Evolutionary conservation across 2,797 vertebrate genomes (phyloP).

Genomic region (Protosalanx chinensis): DNA sequence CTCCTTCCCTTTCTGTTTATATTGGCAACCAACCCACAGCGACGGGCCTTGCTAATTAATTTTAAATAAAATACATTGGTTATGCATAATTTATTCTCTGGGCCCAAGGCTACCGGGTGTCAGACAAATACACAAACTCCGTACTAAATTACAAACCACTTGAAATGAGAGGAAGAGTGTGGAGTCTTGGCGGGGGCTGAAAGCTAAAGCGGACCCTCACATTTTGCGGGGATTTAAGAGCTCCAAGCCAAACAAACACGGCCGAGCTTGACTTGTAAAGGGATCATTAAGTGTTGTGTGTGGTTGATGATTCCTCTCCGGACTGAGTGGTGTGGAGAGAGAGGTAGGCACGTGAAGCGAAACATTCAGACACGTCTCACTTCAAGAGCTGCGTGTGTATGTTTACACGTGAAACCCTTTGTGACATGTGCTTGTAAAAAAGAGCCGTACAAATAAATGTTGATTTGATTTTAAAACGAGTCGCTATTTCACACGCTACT

Average conservation of each 20-base stretch:
- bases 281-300: conserved; percentile 39
- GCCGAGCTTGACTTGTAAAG: conserved; percentile 44
- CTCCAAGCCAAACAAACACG: conserved; percentile 69
- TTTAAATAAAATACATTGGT: conserved; percentile 74
- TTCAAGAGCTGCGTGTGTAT: neutral
- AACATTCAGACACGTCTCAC: neutral
- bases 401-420: too few relatives aligned
- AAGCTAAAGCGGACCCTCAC: conserved; percentile 40
- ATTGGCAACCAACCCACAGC: conserved; percentile 63
- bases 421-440: too few relatives aligned
- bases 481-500: too few relatives aligned
- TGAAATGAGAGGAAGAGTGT: conserved; percentile 54
- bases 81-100: conserved; percentile 75
- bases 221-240: conserved; percentile 51
- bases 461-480: too few relatives aligned
- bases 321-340: conserved; percentile 20
- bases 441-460: too few relatives aligned
- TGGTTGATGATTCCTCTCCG: conserved; percentile 36
- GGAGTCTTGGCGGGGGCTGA: conserved; percentile 51
- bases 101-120: conserved; percentile 71
- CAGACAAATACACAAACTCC: conserved; percentile 75
- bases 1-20: conserved; percentile 55
- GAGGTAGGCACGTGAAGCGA: conserved; percentile 13
- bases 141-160: conserved; percentile 65
- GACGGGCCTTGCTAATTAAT: conserved; percentile 71